phyloP scores from a whole-genome alignment of 2,888 invertebrate genomes.

The Perizoma affinitatum region DNA sequence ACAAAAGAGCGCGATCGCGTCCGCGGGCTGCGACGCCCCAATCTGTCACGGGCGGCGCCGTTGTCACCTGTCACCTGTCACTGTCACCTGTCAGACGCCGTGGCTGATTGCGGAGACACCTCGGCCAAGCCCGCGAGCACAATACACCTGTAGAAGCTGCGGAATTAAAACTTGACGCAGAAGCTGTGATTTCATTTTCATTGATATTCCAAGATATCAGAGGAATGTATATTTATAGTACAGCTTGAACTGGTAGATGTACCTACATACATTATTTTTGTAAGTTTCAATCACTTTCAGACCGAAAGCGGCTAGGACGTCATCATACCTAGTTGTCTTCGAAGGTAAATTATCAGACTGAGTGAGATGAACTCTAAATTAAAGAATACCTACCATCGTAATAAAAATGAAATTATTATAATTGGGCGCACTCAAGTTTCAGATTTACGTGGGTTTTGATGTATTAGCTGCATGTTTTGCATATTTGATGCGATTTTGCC shows the following conservation, averaged over 20 bases:
- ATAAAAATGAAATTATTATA: conserved; percentile 36
- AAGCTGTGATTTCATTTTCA: conserved; percentile 8
- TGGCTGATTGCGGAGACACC: conserved; percentile 58
- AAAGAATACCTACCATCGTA: conserved; percentile 25
- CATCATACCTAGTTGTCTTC: too few species aligned
- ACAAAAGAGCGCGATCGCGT: conserved; percentile 49
- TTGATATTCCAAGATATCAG: neutral
- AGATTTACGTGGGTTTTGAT: conserved; percentile 36
- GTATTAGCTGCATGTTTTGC: conserved; percentile 22
- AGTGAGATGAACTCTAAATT: conserved; percentile 9
- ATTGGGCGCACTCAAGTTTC: conserved; percentile 35
- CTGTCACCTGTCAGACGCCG: conserved; percentile 63
- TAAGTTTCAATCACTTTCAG: too few species aligned
- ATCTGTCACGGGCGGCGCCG: conserved; percentile 70
- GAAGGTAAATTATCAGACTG: conserved; percentile 2
- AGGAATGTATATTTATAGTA: too few species aligned
- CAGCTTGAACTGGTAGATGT: too few species aligned
- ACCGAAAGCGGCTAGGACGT: too few species aligned
- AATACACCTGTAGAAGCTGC: conserved; percentile 49
- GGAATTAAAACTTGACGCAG: conserved; percentile 21
- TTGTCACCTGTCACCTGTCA: conserved; percentile 63
- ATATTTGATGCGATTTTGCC: conserved; percentile 17
- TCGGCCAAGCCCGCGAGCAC: conserved; percentile 36
- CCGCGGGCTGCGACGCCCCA: conserved; percentile 67
- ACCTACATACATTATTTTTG: too few species aligned